A percentile compares a stretch with the other conserved stretches of the same genome.
Conservation (phyloP, 2,888 invertebrate species). For the Arctia plantaginis region DNA sequence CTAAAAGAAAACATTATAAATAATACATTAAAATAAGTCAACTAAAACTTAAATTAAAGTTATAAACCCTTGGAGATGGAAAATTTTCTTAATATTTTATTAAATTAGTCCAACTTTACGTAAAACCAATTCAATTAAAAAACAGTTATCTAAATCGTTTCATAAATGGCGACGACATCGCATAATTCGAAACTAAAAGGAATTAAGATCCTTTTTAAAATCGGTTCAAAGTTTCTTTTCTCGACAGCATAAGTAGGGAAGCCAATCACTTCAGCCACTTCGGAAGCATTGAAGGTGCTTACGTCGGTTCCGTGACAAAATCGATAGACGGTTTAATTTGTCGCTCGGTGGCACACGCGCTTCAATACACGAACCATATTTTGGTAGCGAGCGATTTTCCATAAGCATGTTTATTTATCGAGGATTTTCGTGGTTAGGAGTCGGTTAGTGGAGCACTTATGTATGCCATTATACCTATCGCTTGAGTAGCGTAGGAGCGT, state of each 20-base stretch:
- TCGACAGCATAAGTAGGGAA: neutral
- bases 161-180: neutral
- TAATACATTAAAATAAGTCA: too few relatives aligned
- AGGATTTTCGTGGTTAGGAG: conserved; percentile 3
- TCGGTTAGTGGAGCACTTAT: neutral
- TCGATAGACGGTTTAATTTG: conserved; percentile 53
- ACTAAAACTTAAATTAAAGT: too few relatives aligned
- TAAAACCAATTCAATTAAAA: neutral
- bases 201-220: neutral
- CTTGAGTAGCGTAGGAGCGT: neutral
- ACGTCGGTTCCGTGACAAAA: conserved; percentile 25
- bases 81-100: neutral
- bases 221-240: neutral
- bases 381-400: conserved; percentile 20
- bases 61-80: neutral
- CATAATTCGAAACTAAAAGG: neutral
- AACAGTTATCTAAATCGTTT: neutral
- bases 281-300: conserved; percentile 17
- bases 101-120: neutral
- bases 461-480: neutral
- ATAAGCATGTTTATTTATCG: neutral
- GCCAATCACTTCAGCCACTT: conserved; percentile 14
- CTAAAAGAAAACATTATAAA: too few relatives aligned
- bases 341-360: conserved; percentile 37
- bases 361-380: conserved; percentile 49